These are phyloP conservation scores for Oxyteleia sp. DNA, from an alignment of 2,888 invertebrate genomes.

Conservation along the genomic window DNA sequence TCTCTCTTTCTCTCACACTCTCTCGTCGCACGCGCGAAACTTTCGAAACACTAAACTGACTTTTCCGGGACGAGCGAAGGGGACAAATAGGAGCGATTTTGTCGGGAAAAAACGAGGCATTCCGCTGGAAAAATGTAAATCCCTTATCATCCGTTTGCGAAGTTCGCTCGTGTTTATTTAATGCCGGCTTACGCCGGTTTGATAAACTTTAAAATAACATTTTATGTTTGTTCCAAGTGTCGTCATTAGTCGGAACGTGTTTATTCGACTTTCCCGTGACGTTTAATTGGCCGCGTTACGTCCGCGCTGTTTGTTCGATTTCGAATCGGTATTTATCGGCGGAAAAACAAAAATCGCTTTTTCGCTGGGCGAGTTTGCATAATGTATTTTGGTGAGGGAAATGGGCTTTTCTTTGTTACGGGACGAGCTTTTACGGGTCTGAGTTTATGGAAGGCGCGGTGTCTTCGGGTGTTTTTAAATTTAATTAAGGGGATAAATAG, in stretches of 20 bases:
- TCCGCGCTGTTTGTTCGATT: constrained; percentile 37
- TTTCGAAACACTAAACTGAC: constrained; percentile 24
- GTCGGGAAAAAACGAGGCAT: constrained; percentile 28
- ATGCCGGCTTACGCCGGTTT: constrained; percentile 44
- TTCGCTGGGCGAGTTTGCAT: constrained; percentile 9
- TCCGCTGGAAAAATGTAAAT: constrained; percentile 54
- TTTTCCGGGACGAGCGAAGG: constrained; percentile 14
- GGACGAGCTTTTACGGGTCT: background rate
- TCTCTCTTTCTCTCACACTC: no score
- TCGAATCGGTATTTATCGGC: constrained; percentile 23
- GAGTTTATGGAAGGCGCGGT: constrained; percentile 8
- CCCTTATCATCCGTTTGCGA: constrained; percentile 54
- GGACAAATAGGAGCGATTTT: constrained; percentile 57
- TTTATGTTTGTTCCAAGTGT: constrained; percentile 46
- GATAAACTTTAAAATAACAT: constrained; percentile 57
- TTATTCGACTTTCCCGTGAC: constrained; percentile 29
- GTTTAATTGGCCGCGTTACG: constrained; percentile 33
- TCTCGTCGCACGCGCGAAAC: constrained; percentile 23
- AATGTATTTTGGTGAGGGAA: constrained; percentile 3
- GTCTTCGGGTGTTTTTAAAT: constrained; percentile 18
- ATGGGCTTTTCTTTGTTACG: constrained; percentile 22
- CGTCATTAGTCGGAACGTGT: constrained; percentile 36
- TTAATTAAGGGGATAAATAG: constrained; percentile 27
- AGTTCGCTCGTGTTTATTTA: constrained; percentile 52
- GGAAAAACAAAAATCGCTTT: constrained; percentile 32